Evolutionary conservation across 2,888 invertebrate genomes (phyloP), one percentile per base, ranked within the genome.

Genomic region (Automeris io): DNA sequence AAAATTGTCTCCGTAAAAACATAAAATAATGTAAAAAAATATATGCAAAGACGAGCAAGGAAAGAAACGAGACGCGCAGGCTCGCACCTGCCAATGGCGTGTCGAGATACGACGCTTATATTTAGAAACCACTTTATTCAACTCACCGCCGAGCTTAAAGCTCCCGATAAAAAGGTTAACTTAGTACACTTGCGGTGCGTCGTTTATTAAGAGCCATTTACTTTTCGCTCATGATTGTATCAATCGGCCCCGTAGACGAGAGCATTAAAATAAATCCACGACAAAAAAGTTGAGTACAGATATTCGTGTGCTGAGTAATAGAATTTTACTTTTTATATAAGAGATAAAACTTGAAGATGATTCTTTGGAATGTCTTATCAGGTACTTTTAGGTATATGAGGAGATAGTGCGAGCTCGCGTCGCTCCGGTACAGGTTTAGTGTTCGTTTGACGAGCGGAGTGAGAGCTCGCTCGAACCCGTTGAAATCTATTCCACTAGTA

Each of bases 121-220:
- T 85, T 80, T 86, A 86, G 83, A 83, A 81, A 80, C 73, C 81
- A 82, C 81, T 83, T 83, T 81, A 83, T 82, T 81, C 78, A 82
- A 74, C 76, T 72, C 77, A 77, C 78, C 79, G 80, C 71, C 73
- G 60, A 65, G 75, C 77, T 76, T 71, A 69, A 75, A 70, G 75
- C 73, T 70, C 68, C 66, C 61, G 81, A 82, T 81, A 82, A 82
- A 81, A 82, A 77, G 69, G 67, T 74, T 70, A 70, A 76, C 67
- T 72, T 70, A 70, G 70, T 68, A 63, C 72, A 61, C 62, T 77
- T 74, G 72, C 67, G 73, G 75, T 68, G 71, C 70, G 61, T 70
- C 72, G 58, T 79, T 76, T 80, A 80, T 79, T 79, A 78, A 72
- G 65, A 70, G 74, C 76, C 73, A 80, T 81, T 81, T 77, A 74